These are phyloP conservation scores for Scaptomyza parva DNA, from an alignment of 2,888 invertebrate species.

Conservation along the genomic window DNA sequence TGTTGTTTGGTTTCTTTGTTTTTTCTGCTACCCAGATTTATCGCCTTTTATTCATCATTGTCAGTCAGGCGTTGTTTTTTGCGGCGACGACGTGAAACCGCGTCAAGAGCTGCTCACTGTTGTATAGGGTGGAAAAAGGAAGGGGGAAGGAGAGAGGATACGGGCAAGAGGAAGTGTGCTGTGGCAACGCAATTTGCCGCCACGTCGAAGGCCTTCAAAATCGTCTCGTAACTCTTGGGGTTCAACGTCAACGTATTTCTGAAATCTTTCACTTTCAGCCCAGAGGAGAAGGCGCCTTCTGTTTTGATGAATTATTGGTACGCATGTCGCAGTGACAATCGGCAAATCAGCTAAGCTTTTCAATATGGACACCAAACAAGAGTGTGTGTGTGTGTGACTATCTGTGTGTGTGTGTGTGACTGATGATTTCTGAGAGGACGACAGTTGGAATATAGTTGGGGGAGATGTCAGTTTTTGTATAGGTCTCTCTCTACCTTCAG, in stretches of 20 bases:
- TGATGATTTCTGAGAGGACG: constrained; percentile 58
- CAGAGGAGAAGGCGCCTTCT: constrained; percentile 57
- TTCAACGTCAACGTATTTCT: constrained; percentile 47
- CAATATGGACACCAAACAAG: constrained; percentile 43
- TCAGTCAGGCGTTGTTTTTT: constrained; percentile 71
- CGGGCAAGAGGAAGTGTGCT: not conserved
- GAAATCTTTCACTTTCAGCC: constrained; percentile 52
- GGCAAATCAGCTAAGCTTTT: constrained; percentile 72
- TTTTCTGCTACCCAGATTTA: constrained; percentile 64
- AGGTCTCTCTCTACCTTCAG: constrained; percentile 6
- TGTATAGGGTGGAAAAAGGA: not conserved
- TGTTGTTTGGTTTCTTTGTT: constrained; percentile 4
- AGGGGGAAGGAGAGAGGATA: not conserved
- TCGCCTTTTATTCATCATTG: constrained; percentile 80
- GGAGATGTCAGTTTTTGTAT: constrained; percentile 19
- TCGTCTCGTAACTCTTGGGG: constrained; percentile 35
- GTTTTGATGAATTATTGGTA: constrained; percentile 78
- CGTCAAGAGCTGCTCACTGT: constrained; percentile 42
- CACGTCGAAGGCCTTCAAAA: constrained; percentile 74
- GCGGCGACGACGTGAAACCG: constrained; percentile 75
- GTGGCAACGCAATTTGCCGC: constrained; percentile 76
- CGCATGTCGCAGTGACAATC: constrained; percentile 79
- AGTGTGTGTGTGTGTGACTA: constrained; percentile 5
- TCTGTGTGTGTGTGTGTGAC: constrained; percentile 39
- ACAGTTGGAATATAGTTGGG: constrained; percentile 15